Base-by-base conservation (phyloP, 2,797 vertebrate species). In the Fistularia tabacaria region DNA sequence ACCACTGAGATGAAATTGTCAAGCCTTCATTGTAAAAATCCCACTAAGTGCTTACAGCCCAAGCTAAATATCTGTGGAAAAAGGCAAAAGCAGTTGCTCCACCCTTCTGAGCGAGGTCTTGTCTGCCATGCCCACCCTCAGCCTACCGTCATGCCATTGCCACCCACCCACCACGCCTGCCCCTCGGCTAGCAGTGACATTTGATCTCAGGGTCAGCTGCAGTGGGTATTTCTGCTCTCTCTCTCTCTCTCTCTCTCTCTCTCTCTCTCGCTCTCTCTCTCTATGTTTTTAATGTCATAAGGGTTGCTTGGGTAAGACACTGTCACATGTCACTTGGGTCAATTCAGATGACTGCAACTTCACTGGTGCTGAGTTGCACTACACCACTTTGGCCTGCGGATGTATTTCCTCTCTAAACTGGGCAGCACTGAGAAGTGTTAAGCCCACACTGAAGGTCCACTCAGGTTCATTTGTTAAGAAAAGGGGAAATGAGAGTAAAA, bases 161-260 rank as follows among this genome's bases (percentile, higher is more conserved):
- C 62, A 62, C 51, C 67, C 46, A 38, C 62, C 61, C 50, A 14
- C 62, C 36, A 12, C 40, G 49, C 71, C 66, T 62, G 14, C 37
- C 71, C 73, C 72, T 62, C 52, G 41, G 63, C 79, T 58, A 53
- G 73, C 75, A 64, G 64, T 79, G 88, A 89, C 84, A 91, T 77
- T 85, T 82, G 89, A 91, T 89, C 87, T 79, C 66, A 51, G 85
- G 82, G 88, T 91, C 88, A 89, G 88, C 88, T 91, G 89, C 64
- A 62, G 50, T 25, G 56, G 82, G 79, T 87, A 87, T 87, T 85
- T 87, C 83, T 86, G 85, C 81, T 78, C 81, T 75, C 62, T 78
- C 60, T 74, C 46, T 74, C 59, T 73, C 42, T 56, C 44, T 82
- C 63, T 76, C 69, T 87, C 83, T 81, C 86, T 81, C 59, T 73